Base-by-base conservation (phyloP, 2,888 invertebrate genomes). In the Apotomis turbidana region DNA sequence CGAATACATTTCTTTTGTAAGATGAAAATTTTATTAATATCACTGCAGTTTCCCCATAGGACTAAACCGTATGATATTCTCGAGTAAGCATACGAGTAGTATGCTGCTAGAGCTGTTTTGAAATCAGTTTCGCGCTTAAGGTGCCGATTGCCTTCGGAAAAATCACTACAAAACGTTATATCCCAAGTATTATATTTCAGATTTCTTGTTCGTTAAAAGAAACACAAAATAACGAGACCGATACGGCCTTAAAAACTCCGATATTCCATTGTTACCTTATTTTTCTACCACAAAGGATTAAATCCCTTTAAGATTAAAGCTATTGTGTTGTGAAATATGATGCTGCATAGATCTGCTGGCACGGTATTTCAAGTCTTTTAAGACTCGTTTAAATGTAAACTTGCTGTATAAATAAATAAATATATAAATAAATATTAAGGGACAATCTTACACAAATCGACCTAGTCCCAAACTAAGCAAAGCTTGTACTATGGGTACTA, bases 321-420 rank as follows among this genome's bases (percentile, higher is more conserved):
- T 57, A 62, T 71, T 71, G 71, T 71, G 67, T 61, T 44, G 27
- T 62, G 60, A 67, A 67, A 71, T 67, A 71, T 67, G 51, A 67
- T 59, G 64, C 70, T 12, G 52, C 12, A 9, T 12, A 49, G 61
- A 55, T 59, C 54, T 63, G 15, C 41, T 41, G 41, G 10, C 36
- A 13, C 12, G 44, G 55, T 66, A 66, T 66, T 66, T 15, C 41
- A 41, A 64, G 52, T n/a, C 41, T 13, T 6, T 44, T 1, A 61
- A 27, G 15, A 12, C 41, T 46, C 52, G 41, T 49, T 49, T 10
- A 49, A 49, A 49, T 8, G 8, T 8, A 44, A 44, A 44, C 27
- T 27, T 27, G 27, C 27, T 27, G 27, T 27, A n/a, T n/a, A n/a
- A n/a, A n/a, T n/a, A n/a, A n/a, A n/a, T n/a, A n/a, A n/a, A n/a